phyloP scores from a whole-genome alignment of 2,888 invertebrate species.

The Cistogaster globosa region DNA sequence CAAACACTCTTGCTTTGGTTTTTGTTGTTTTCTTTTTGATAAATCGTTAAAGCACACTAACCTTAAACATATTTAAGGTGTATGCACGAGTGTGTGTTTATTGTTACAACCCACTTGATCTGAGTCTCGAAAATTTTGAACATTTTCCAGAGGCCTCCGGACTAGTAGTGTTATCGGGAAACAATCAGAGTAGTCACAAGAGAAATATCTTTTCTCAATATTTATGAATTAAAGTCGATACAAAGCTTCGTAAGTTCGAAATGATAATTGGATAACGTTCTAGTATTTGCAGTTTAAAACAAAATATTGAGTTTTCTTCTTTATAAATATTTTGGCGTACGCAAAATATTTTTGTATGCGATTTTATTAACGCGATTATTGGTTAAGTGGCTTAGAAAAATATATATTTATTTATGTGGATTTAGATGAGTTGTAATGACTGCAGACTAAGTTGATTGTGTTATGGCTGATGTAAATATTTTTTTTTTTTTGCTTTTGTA shows the following conservation, averaged over 20 bases:
- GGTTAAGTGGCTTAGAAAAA: not conserved
- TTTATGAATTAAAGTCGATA: too few relatives aligned
- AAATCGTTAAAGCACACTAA: slow-evolving; percentile 1
- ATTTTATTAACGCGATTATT: not conserved
- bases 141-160: not conserved
- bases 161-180: too few relatives aligned
- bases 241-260: too few relatives aligned
- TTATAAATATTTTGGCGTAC: too few relatives aligned
- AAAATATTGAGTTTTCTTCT: too few relatives aligned
- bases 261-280: too few relatives aligned
- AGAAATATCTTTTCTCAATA: too few relatives aligned
- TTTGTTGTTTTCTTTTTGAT: slow-evolving; percentile 5
- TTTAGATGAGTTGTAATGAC: not conserved
- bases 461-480: slow-evolving; percentile 26
- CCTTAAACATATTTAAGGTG: not conserved
- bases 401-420: not conserved
- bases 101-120: not conserved
- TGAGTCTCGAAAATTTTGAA: not conserved
- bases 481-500: slow-evolving; percentile 19
- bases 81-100: not conserved
- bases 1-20: not conserved
- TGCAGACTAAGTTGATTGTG: slow-evolving; percentile 2
- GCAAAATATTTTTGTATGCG: too few relatives aligned
- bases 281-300: too few relatives aligned
- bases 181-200: too few relatives aligned